Evolutionary conservation across 2,888 invertebrate species (phyloP).

Genomic region (Tryphoninae sp.): DNA sequence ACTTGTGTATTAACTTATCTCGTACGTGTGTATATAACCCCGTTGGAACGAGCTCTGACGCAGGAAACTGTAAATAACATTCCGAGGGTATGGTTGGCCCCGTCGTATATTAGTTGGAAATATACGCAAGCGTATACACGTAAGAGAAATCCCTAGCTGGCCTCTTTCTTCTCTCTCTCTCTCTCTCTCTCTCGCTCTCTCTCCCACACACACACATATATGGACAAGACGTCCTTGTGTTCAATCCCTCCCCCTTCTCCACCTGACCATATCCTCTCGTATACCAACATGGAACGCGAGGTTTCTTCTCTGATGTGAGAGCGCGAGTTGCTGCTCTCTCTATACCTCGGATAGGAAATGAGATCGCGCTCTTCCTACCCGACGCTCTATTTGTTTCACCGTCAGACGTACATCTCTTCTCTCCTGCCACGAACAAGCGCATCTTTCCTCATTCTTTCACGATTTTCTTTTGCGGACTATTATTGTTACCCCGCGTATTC

Average conservation of each 20-base stretch:
- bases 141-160: constrained; percentile 35
- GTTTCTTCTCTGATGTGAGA: background rate
- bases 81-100: constrained; percentile 69
- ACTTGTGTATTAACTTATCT: constrained; percentile 73
- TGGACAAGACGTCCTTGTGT: background rate
- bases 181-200: background rate
- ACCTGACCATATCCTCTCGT: background rate
- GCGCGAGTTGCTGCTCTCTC: background rate
- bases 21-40: constrained; percentile 50
- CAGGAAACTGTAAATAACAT: constrained; percentile 72
- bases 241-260: background rate
- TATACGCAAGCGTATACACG: constrained; percentile 52
- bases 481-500: constrained; percentile 22
- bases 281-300: background rate
- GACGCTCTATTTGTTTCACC: constrained; percentile 60
- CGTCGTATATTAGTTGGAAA: constrained; percentile 69
- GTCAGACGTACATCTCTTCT: constrained; percentile 46
- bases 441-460: constrained; percentile 32
- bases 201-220: background rate
- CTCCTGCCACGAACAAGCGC: constrained; percentile 29
- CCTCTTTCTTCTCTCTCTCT: constrained; percentile 37
- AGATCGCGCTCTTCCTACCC: constrained; percentile 51
- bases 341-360: constrained; percentile 50
- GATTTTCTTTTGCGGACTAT: constrained; percentile 41
- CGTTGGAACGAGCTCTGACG: constrained; percentile 52